These are phyloP conservation scores for Falco concolor DNA, from an alignment of 2,797 vertebrate species.

Conservation along the genomic window DNA sequence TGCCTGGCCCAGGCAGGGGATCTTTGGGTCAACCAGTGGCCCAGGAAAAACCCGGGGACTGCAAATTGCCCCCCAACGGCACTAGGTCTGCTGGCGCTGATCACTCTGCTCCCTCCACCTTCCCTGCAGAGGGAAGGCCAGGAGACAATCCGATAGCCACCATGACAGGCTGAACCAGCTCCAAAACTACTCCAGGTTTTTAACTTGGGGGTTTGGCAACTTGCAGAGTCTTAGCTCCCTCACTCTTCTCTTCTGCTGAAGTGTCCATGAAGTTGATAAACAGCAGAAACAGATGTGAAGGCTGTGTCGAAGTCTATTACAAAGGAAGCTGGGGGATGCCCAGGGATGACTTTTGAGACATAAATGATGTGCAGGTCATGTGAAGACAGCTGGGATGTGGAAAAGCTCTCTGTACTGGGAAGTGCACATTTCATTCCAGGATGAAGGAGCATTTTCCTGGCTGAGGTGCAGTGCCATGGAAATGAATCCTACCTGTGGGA, in stretches of 20 bases:
- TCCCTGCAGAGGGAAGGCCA: not conserved
- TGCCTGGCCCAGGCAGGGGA: not conserved
- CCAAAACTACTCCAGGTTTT: not conserved
- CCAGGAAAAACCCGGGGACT: not conserved
- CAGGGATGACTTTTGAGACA: not conserved
- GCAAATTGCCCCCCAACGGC: not conserved
- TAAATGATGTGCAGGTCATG: too few relatives aligned
- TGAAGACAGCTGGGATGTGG: not conserved
- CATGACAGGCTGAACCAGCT: not conserved
- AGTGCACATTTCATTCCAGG: not conserved
- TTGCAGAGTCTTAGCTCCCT: not conserved
- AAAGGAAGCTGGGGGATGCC: not conserved
- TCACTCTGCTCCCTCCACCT: not conserved
- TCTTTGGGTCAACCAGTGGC: not conserved
- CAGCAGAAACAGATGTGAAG: not conserved
- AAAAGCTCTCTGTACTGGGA: not conserved
- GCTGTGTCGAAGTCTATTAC: not conserved
- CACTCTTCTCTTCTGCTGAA: not conserved
- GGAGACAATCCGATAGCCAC: not conserved
- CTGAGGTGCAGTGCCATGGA: not conserved
- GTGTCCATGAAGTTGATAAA: not conserved
- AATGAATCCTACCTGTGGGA: not conserved
- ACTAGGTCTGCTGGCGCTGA: not conserved
- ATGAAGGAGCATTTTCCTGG: not conserved
- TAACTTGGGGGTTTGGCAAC: not conserved